These are phyloP conservation scores for Drosophila littoralis DNA, from an alignment of 1,140 invertebrate species.

Conservation along the genomic window DNA sequence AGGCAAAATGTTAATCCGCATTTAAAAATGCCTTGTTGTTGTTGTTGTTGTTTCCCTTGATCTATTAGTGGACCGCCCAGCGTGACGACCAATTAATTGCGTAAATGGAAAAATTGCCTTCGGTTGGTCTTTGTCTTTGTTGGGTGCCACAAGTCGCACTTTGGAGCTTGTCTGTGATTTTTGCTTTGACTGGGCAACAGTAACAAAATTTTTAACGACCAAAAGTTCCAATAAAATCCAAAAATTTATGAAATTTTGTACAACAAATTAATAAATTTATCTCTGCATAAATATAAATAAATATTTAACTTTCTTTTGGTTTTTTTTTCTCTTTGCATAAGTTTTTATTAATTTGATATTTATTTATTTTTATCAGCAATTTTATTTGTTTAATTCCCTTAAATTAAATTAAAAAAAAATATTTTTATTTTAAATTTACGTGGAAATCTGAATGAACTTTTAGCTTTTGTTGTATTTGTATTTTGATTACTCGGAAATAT, in stretches of 20 bases:
- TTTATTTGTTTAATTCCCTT: too few species aligned
- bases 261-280: too few species aligned
- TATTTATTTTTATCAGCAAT: too few species aligned
- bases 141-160: slow-evolving; percentile 79
- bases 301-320: background rate
- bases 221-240: too few species aligned
- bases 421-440: too few species aligned
- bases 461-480: too few species aligned
- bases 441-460: too few species aligned
- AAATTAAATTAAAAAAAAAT: too few species aligned
- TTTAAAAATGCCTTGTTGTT: slow-evolving; percentile 49
- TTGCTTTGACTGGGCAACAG: background rate
- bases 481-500: too few species aligned
- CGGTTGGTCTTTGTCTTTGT: slow-evolving; percentile 64
- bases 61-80: slow-evolving; percentile 76
- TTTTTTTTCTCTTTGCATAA: too few species aligned
- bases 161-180: slow-evolving; percentile 33
- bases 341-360: too few species aligned
- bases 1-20: slow-evolving; percentile 71
- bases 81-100: slow-evolving; percentile 75
- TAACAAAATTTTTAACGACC: background rate
- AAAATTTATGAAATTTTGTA: too few species aligned
- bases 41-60: slow-evolving; percentile 32
- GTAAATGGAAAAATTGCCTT: slow-evolving; percentile 82
- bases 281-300: background rate